Evolutionary conservation across 30 jellyfish, hydroid and myxozoan species (phyloP).

Genomic region (Hydra vulgaris): DNA sequence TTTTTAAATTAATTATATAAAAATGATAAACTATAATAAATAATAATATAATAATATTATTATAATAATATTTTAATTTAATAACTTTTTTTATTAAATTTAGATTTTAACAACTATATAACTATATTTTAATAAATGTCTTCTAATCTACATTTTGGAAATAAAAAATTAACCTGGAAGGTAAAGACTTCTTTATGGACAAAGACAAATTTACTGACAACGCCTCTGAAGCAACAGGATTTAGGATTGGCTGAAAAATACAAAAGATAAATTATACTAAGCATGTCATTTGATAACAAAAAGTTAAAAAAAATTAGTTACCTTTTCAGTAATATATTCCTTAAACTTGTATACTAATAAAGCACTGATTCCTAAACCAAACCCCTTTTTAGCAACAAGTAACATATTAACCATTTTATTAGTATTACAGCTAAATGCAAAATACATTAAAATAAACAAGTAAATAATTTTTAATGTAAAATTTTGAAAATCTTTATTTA

Average conservation of each 20-base stretch:
- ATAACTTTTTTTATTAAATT: too few species aligned
- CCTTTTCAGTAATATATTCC: not conserved
- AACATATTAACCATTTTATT: not conserved
- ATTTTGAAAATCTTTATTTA: too few species aligned
- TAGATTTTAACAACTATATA: too few species aligned
- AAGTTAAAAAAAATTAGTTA: not conserved
- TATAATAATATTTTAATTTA: too few species aligned
- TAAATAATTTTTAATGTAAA: too few species aligned
- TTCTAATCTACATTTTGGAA: too few species aligned
- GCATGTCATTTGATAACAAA: not conserved
- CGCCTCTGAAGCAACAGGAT: not conserved
- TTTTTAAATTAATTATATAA: too few species aligned
- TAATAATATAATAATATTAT: too few species aligned
- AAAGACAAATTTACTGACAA: not conserved
- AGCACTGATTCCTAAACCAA: not conserved
- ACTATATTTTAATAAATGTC: too few species aligned
- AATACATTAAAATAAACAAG: not conserved
- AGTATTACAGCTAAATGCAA: not conserved
- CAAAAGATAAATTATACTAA: not conserved
- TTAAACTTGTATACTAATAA: not conserved
- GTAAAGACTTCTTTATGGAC: not conserved
- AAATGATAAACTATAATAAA: too few species aligned
- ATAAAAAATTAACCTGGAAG: not conserved
- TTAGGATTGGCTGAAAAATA: not conserved
- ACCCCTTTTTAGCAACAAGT: not conserved